Conservation (phyloP, 2,888 invertebrate species). For the Pachymerium ferrugineum region DNA sequence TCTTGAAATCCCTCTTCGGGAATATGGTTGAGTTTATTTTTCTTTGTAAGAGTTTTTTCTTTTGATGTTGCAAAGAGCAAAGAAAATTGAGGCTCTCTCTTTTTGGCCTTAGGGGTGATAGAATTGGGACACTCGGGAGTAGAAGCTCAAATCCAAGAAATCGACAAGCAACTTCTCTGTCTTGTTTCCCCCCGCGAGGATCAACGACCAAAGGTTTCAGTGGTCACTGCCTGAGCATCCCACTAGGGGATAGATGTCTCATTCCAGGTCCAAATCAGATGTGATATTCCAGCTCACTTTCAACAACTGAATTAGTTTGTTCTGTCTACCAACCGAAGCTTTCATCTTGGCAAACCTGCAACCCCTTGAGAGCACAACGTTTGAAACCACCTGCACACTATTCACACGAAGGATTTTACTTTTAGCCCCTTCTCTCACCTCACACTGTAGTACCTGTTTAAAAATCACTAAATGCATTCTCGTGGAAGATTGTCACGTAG, state of each 20-base stretch:
- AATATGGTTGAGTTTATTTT: slow-evolving; percentile 18
- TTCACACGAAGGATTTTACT: not conserved
- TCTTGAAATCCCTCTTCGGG: not conserved
- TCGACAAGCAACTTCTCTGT: slow-evolving; percentile 14
- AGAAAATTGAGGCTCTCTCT: slow-evolving; percentile 12
- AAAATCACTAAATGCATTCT: too few species aligned
- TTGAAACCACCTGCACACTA: not conserved
- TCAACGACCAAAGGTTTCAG: slow-evolving; percentile 15
- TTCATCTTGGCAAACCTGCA: not conserved
- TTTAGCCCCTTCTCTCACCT: too few species aligned
- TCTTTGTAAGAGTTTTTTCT: not conserved
- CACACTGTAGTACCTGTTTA: too few species aligned
- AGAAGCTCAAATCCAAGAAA: slow-evolving; percentile 6
- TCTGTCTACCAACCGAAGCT: not conserved
- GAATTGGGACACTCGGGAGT: slow-evolving; percentile 15
- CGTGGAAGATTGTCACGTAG: too few species aligned
- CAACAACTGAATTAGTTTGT: not conserved
- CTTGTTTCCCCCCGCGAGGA: not conserved
- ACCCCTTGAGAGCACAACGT: not conserved
- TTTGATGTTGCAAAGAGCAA: not conserved
- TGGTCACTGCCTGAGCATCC: not conserved
- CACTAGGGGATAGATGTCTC: slow-evolving; percentile 9
- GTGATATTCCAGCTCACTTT: not conserved
- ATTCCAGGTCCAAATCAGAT: not conserved
- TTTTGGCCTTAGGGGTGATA: slow-evolving; percentile 13